Conservation (phyloP, 2,113 vertebrate genomes). For the Chaenogobius annularis region DNA sequence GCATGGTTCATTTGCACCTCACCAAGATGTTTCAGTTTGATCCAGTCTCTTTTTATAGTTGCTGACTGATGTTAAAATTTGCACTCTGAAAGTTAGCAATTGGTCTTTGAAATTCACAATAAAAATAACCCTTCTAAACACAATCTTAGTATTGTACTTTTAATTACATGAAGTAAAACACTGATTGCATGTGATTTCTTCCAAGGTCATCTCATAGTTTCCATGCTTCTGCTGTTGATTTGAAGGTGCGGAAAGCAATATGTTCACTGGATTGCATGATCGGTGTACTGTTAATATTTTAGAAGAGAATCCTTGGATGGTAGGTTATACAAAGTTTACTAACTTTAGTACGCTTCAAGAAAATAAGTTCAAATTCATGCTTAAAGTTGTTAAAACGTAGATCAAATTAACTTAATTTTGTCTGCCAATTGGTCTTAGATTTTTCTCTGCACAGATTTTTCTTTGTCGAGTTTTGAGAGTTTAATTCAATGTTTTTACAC, state of each 20-base stretch:
- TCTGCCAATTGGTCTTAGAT: not conserved
- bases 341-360: constrained; percentile 1
- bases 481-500: no score
- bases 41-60: constrained; percentile 20
- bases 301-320: not conserved
- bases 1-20: constrained; percentile 52
- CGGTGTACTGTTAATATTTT: constrained; percentile 1
- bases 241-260: not conserved
- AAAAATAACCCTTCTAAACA: not conserved
- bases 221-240: not conserved
- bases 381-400: not conserved
- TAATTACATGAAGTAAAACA: not conserved
- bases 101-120: constrained; percentile 6
- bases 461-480: no score
- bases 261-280: constrained; percentile 2
- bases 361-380: not conserved
- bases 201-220: not conserved
- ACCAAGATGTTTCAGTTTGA: constrained; percentile 44
- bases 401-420: not conserved
- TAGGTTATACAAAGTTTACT: not conserved
- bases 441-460: not conserved
- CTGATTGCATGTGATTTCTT: not conserved
- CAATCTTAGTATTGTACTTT: not conserved
- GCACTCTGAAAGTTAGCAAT: constrained; percentile 9
- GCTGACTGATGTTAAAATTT: constrained; percentile 25